Evolutionary conservation across 2,888 invertebrate genomes (phyloP).

Genomic region (Slavum lentiscoides): DNA sequence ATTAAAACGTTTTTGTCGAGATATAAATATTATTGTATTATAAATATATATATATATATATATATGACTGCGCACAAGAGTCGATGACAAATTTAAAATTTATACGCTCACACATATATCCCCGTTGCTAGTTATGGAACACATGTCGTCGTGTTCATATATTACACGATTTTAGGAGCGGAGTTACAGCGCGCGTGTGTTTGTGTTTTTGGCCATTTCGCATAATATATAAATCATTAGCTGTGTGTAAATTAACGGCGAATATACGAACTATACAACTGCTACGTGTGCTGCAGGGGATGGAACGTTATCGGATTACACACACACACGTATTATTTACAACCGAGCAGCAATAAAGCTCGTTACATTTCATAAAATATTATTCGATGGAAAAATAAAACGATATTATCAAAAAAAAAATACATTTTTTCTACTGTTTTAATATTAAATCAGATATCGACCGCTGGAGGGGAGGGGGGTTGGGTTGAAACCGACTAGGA

Average conservation of each 20-base stretch:
- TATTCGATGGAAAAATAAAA: no score
- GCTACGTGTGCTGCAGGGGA: background rate
- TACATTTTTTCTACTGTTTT: background rate
- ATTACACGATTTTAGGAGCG: background rate
- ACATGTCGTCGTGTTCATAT: background rate
- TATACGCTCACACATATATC: no score
- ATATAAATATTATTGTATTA: no score
- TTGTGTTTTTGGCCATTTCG: conserved; percentile 1
- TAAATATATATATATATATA: no score
- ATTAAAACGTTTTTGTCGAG: no score
- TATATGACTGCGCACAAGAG: no score
- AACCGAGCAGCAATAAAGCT: no score
- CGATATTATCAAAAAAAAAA: no score
- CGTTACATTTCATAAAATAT: no score
- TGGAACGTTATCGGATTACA: no score
- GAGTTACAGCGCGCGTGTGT: background rate
- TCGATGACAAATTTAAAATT: background rate
- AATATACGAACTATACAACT: background rate
- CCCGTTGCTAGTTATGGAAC: background rate
- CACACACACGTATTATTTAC: no score
- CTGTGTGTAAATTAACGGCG: background rate
- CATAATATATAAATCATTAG: conserved; percentile 19
- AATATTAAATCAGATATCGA: conserved; percentile 13
- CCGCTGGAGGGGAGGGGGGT: background rate
- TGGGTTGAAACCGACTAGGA: background rate